Base-by-base conservation (phyloP, 2,113 vertebrate genomes). In the Mesitornis unicolor region DNA sequence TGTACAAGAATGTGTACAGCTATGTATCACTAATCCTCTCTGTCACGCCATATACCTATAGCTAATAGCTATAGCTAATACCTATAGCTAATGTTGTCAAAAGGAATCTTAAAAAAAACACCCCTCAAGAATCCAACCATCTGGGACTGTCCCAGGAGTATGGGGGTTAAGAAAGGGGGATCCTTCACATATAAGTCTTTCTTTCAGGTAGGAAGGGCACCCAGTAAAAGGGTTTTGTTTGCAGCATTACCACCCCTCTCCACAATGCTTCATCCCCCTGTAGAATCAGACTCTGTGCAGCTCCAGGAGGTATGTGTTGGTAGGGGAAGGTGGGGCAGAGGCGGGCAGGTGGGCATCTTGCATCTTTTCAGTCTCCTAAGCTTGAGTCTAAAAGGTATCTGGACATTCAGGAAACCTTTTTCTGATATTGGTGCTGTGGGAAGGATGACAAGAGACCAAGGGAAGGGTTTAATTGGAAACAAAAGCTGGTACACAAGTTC, bases 221-320 rank as follows among this genome's bases (percentile, higher is more conserved):
- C 5, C 35, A 75, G 51, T 29, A 70, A 70, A 77, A 69, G 10
- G 18, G 10, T 3, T 89, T 67, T 78, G 15, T 74, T 63, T 70
- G 45, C 38, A 59, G 29, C 47, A 33, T 67, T 92, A 29, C 43
- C 25, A 51, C 19, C 5, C 1, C 3, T 50, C 11, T 16, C 26
- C 1, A 1, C 3, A 36, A 2, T 0, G 1, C 25, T 61, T 60
- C 35, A 78, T 12, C 3, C 6, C 15, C 11, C 48, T 43, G 53
- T 35, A 69, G 56, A 87, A 24, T 4, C 57, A 85, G 24, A 14
- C 28, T 71, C 33, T 35, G 29, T 20, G 25, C 48, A 63, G 47
- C 20, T 87, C 53, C 69, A 51, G 28, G 17, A 56, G 12, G 13
- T 26, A 25, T 60, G 12, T 59, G 28, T 56, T 43, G 64, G n/a